Base-by-base conservation (phyloP, 2,113 vertebrate species). In the Epinephelus moara region DNA sequence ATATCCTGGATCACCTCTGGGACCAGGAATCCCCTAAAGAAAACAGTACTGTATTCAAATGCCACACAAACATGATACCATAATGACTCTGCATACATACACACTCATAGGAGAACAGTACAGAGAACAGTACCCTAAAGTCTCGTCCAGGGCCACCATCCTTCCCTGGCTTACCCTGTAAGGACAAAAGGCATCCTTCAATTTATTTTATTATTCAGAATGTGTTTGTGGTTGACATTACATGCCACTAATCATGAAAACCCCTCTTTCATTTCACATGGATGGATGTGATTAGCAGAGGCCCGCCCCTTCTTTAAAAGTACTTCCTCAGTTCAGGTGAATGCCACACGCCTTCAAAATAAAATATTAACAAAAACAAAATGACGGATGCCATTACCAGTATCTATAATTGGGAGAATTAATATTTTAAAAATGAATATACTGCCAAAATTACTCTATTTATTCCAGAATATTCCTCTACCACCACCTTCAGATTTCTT, bases 131-230 rank as follows among this genome's bases (percentile, higher is more conserved):
- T 93, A 98, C 98, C 93, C 72, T 81, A 53, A 84, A 81, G 90
- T 79, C 62, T 40, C 69, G 90, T 62, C 98, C 98, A 82, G 60
- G 86, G 27, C 96, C 95, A 91, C 97, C 97, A 82, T 97, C 95
- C 92, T 97, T 97, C 21, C 97, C 98, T 40, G 91, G 88, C 82
- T 97, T 97, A 78, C 97, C 98, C 98, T 99, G 87, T 62, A 91
- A 77, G 92, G 50, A 93, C 8, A 85, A 47, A 7, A 40, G 17
- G 9, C 19, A n/a, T 70, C 30, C 18, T 23, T 63, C 40, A 1
- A 50, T 37, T 37, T 37, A 40, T 68, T 63, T 83, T 10, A 23
- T 14, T 3, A 55, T 37, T 25, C 56, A 59, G 66, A 50, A 19
- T 61, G 8, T 66, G 1, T 13, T 42, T 47, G 42, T 62, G 47